A percentile compares a stretch with the other conserved stretches of the same genome.
These are phyloP conservation scores for Archaeoteleia sp. DNA, from an alignment of 2,888 invertebrate species.

Conservation along the genomic window DNA sequence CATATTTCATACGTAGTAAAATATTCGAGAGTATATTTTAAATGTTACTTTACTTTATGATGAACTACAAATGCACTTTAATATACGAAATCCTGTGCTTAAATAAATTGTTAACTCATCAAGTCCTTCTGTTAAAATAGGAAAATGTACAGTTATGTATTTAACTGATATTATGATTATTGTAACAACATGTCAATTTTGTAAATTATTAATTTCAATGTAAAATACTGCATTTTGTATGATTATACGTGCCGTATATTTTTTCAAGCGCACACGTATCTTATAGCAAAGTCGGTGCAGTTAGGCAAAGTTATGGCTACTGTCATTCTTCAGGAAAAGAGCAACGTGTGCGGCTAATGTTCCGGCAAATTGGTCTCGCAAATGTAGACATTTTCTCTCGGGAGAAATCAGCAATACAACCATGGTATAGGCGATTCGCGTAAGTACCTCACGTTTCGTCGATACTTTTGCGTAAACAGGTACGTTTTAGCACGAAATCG, in stretches of 20 bases:
- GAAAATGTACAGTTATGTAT: too few species aligned
- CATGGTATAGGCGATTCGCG: constrained; percentile 52
- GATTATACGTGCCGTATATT: too few species aligned
- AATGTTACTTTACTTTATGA: background rate
- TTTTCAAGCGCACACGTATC: constrained; percentile 19
- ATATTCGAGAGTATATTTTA: background rate
- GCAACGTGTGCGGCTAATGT: constrained; percentile 70
- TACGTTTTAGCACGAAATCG: constrained; percentile 37
- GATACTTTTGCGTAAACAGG: constrained; percentile 55
- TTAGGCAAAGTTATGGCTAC: constrained; percentile 50
- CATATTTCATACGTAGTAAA: background rate
- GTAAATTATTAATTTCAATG: too few species aligned
- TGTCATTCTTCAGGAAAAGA: constrained; percentile 55
- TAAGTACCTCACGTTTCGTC: constrained; percentile 66
- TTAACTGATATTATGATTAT: too few species aligned
- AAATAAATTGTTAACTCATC: too few species aligned
- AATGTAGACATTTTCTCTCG: constrained; percentile 66
- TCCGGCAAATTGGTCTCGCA: constrained; percentile 72
- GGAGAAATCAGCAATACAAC: constrained; percentile 62
- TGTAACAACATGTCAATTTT: too few species aligned
- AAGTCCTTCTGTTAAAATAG: too few species aligned
- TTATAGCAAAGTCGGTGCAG: constrained; percentile 38
- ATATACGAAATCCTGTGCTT: too few species aligned
- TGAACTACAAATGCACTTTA: background rate
- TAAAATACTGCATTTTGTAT: too few species aligned